Evolutionary conservation across 2,888 invertebrate species (phyloP).

Genomic region (Yponomeuta cagnagella): DNA sequence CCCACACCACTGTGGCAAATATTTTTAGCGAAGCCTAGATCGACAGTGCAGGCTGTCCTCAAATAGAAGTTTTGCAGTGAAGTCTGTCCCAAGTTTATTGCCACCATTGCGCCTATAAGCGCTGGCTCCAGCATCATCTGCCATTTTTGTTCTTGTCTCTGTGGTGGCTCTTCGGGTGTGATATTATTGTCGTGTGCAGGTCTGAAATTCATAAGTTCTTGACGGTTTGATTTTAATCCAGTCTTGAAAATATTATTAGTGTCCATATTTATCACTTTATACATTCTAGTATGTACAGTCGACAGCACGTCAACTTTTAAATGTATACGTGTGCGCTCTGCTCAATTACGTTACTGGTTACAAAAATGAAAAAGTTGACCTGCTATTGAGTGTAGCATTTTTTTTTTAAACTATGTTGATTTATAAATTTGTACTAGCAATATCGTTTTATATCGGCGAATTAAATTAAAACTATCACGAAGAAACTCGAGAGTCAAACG

Average conservation of each 20-base stretch:
- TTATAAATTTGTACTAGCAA: no score
- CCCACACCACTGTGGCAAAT: conserved; percentile 77
- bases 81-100: conserved; percentile 76
- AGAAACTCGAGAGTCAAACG: no score
- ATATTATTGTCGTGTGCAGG: conserved; percentile 25
- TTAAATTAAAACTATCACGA: no score
- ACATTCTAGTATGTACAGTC: no score
- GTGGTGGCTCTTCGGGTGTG: conserved; percentile 26
- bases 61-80: conserved; percentile 84
- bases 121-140: conserved; percentile 81
- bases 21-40: conserved; percentile 76
- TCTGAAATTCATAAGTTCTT: conserved; percentile 25
- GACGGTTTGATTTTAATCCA: background rate
- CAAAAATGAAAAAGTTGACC: no score
- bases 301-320: no score
- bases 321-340: no score
- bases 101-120: conserved; percentile 80
- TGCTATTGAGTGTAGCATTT: no score
- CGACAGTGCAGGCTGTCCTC: conserved; percentile 84
- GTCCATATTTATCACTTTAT: no score
- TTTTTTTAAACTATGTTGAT: no score
- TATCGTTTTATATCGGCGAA: no score
- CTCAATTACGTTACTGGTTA: no score
- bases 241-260: background rate
- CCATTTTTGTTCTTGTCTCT: conserved; percentile 39